Conservation (phyloP, 2,113 vertebrate genomes). For the Odobenus rosmarus region DNA sequence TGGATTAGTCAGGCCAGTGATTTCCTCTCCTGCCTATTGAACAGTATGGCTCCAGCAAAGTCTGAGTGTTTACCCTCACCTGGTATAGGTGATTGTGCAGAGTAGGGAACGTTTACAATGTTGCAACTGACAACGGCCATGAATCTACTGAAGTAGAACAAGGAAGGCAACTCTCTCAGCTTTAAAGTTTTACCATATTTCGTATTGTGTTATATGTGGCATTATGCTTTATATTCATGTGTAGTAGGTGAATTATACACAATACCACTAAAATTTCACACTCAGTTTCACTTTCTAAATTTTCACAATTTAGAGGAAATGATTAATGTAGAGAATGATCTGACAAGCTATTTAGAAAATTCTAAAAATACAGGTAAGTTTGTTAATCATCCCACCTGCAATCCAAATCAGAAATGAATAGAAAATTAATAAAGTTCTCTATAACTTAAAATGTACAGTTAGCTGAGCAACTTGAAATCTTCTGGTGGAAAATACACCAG, state of each 20-base stretch:
- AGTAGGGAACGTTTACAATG: not conserved
- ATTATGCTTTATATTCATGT: not conserved
- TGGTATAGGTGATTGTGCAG: not conserved
- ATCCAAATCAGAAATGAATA: not conserved
- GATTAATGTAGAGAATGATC: not conserved
- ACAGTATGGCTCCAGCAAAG: not conserved
- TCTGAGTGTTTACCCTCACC: not conserved
- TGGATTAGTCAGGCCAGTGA: not conserved
- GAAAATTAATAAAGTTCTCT: not conserved
- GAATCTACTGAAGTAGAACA: not conserved
- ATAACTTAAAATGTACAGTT: not conserved
- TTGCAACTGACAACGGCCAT: not conserved
- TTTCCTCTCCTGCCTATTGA: not conserved
- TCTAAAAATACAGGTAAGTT: not conserved
- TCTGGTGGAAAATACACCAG: not conserved
- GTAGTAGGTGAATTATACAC: not conserved
- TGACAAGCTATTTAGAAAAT: not conserved
- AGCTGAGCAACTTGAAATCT: not conserved
- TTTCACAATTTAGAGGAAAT: constrained; percentile 7
- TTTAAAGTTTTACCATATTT: not conserved
- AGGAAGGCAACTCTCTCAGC: rapidly evolving
- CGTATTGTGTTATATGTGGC: not conserved
- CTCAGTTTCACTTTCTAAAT: not conserved
- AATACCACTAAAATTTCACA: not conserved
- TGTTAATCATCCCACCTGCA: not conserved